These are phyloP conservation scores for Ochropacha duplaris DNA, from an alignment of 2,888 invertebrate genomes.

Conservation along the genomic window DNA sequence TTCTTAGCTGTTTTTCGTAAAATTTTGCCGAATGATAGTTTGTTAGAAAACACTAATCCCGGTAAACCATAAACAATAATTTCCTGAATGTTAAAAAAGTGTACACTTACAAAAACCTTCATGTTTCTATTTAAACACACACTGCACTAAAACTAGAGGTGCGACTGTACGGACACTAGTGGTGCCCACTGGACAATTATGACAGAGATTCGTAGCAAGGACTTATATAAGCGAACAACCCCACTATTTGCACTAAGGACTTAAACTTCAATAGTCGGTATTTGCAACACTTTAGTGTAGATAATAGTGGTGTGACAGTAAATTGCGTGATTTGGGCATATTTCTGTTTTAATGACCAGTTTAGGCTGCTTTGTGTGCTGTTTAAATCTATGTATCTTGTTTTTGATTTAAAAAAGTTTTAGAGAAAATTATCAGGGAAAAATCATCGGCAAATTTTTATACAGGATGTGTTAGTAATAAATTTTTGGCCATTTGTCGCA, in stretches of 20 bases:
- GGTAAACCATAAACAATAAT: neutral
- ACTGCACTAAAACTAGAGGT: conserved; percentile 30
- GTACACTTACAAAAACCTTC: conserved; percentile 71
- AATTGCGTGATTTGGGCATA: conserved; percentile 22
- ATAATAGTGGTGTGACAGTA: conserved; percentile 25
- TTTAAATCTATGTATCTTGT: too few species aligned
- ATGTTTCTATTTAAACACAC: conserved; percentile 42
- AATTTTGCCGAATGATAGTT: neutral
- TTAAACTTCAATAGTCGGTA: conserved; percentile 24
- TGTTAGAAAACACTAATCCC: neutral
- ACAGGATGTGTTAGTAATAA: too few species aligned
- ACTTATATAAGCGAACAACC: conserved; percentile 64
- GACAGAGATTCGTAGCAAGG: conserved; percentile 36
- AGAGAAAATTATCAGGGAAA: too few species aligned
- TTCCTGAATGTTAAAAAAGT: conserved; percentile 3
- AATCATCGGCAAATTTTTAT: too few species aligned
- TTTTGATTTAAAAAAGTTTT: too few species aligned
- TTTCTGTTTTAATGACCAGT: conserved; percentile 9
- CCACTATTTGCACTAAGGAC: conserved; percentile 46
- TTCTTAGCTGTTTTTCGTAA: neutral
- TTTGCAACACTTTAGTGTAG: conserved; percentile 37
- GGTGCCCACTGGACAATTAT: conserved; percentile 53
- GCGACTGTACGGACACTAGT: conserved; percentile 21
- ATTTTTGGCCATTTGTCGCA: too few species aligned
- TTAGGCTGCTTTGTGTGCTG: neutral